Base-by-base conservation (phyloP, 2,888 invertebrate species). In the Mactromeris polynyma region DNA sequence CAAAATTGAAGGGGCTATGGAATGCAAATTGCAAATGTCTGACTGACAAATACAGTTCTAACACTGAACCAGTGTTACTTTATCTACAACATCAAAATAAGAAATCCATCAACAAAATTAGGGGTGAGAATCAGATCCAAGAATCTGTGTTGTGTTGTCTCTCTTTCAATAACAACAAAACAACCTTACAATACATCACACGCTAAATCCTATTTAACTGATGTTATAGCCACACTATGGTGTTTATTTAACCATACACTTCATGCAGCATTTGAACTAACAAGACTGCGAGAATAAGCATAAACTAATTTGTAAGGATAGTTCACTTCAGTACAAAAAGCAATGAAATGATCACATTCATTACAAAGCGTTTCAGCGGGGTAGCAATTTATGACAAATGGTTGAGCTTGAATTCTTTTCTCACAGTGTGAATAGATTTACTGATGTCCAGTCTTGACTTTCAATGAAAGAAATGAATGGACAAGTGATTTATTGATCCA, bases 401-500 rank as follows among this genome's bases (percentile, higher is more conserved):
- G 73, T 21, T 33, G 14, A 73, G 33, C 73, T 73, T 73, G 17
- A 73, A 73, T 73, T 36, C 73, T 19, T 64, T 73, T 73, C 73
- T 73, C 73, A 73, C 73, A 73, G 73, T 19, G 11, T 33, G 73
- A 73, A 58, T 58, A 58, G 73, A 19, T 73, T 36, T 36, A 73
- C 73, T 73, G 73, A 73, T 73, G 73, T 73, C 73, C 73, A 73
- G 73, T 73, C 31, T 26, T 33, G 73, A 73, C 73, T 73, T 73
- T 73, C 14, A 73, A 73, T 73, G 73, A 73, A 36, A 0, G 73
- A 73, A 73, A 73, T 73, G 73, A 73, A 73, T 73, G 69, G 69
- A 69, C 69, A 69, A 69, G 69, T 69, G 73, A 73, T 73, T 73
- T 73, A 73, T 73, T 73, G 73, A 73, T 73, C 73, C 21, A 36